Evolutionary conservation across 2,113 vertebrate species (phyloP), one percentile per base, ranked within the genome.

Genomic region (Trachemys scripta): DNA sequence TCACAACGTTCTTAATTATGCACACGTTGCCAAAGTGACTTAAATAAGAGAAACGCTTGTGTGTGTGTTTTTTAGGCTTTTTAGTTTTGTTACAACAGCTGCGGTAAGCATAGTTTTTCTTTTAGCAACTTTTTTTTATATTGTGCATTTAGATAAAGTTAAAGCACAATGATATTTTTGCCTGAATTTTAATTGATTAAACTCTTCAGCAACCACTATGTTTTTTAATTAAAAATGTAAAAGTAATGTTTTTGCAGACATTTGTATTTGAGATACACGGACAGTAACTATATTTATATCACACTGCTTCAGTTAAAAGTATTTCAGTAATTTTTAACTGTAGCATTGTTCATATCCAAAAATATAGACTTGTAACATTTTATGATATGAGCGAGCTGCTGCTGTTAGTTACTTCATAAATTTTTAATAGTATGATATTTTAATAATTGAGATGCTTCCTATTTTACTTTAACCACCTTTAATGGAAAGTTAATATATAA

Each of bases 41-140:
- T 96, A 87, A 94, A 93, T 94, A 91, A 96, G 31, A 84, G 82
- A 80, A 92, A 95, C 2, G 0, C 79, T 95, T 96, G 22, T 87
- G 24, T 94, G 76, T 83, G 82, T 90, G 90, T 96, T 92, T 47
- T 6, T 78, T 38, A 10, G 65, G n/a, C 65, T 4, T 85, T 82
- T 89, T 47, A 6, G 35, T 82, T 93, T 89, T 90, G 1, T 20
- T 93, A 88, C 90, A 54, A 80, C 5, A 88, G 8, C n/a, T 2
- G 17, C n/a, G 20, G 45, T 45, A 87, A 89, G 12, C 19, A 57
- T 8, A 75, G 2, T 2, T 87, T 6, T n/a, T 59, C 87, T 82
- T 86, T 45, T 10, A 86, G 19, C 80, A 50, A 10, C 45, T 94
- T 90, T 88, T 88, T 87, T 45, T 69, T 69, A 38, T 38, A 69